Base-by-base conservation (phyloP, 2,888 invertebrate species). In the Gandaritis pyraliata region DNA sequence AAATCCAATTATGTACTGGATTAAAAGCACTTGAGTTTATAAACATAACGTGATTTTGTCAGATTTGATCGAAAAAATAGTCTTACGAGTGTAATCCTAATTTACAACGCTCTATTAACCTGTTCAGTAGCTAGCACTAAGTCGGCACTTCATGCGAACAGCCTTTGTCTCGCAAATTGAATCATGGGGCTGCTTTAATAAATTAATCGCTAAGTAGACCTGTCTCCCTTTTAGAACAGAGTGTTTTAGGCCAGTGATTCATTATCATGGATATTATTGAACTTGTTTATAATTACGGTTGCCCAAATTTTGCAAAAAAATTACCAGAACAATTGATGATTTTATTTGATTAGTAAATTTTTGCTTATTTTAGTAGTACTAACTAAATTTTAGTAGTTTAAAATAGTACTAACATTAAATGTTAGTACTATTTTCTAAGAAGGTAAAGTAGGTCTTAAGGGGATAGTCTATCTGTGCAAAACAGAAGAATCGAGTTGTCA, bases 141-240 rank as follows among this genome's bases (percentile, higher is more conserved):
- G 60, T 46, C 57, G 54, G 60, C 69, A 68, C 68, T 71, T 68
- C 71, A 73, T 66, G 71, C 70, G 72, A 72, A 65, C 66, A 65
- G 63, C 81, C 78, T 83, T 83, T 85, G 80, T 82, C 74, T 73
- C 66, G 63, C 65, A 84, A 86, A 86, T 86, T 85, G 84, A 85
- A 86, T 86, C 80, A 85, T 75, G 80, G 78, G 75, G 72, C 75
- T 77, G 75, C 73, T 77, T 79, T 82, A 82, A 81, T 83, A 82
- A 82, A 83, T 83, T 80, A 82, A 83, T 80, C 76, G 75, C 76
- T 83, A 82, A 82, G 81, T 81, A 81, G 75, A 74, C 77, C 72
- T 78, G 78, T 78, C 80, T 82, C 76, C 78, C 77, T 80, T 77
- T 77, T 74, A 78, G 73, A 68, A 56, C 51, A 53, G 12, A 52